Base-by-base conservation (phyloP, 1,140 invertebrate species). In the Aleiodes sp. region DNA sequence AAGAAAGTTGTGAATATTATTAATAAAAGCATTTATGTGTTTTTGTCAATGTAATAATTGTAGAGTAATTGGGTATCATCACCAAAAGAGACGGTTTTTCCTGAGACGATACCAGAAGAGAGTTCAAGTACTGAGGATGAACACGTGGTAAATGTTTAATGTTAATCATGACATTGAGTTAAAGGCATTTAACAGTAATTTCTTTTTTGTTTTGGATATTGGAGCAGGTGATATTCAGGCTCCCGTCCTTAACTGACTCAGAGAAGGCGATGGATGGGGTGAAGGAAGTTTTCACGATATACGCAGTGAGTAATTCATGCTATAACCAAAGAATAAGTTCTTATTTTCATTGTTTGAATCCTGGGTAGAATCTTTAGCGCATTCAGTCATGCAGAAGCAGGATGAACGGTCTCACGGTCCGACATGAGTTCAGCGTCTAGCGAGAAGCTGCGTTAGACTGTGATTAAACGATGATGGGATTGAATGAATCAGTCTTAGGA, bases 101-200 rank as follows among this genome's bases (percentile, higher is more conserved):
- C 94, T 0, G 94, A 96, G 88, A 96, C 94, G 0, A 96, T 96
- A 73, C 94, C 94, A 0, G 94, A 96, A 85, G 95, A 96, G 82
- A 95, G 93, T 78, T 96, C 94, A 2, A 95, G 94, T 74, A 93
- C 93, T 46, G 94, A 96, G 84, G 95, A 96, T 80, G 94, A 96
- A 83, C 94, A 96, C 80, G 94, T 96, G 76, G 94, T 93, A 76
- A 87, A 79, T 82, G 63, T 69, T 16, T 64, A 43, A 31, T 59
- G 63, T 41, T 28, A 29, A 59, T 33, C 16, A 62, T 21, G 68
- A n/a, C n/a, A 19, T 12, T 29, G 64, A 60, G 43, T 60, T 57
- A 59, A 39, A 37, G 43, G 57, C 57, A n/a, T 61, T 14, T 39
- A 60, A 14, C 26, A 57, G 35, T 56, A 10, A 19, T 28, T 39